These are phyloP conservation scores for Sebastes steindachneri DNA, from an alignment of 2,797 vertebrate genomes.

Conservation along the genomic window DNA sequence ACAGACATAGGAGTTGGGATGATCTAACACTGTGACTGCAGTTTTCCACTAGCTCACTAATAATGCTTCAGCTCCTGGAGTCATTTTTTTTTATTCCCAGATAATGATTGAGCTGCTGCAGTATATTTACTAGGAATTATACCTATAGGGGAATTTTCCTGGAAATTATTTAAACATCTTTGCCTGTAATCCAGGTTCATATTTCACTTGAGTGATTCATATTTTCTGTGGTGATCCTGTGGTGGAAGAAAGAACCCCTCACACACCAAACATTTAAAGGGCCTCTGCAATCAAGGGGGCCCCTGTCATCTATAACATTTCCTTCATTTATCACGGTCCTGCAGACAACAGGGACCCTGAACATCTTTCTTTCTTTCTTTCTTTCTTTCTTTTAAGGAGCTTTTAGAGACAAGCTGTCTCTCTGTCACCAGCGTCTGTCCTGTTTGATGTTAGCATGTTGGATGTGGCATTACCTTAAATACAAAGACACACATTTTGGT, in stretches of 20 bases:
- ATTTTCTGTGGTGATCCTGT: conserved; percentile 40
- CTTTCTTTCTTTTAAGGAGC: conserved; percentile 28
- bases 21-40: conserved; percentile 52
- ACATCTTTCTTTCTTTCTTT: conserved; percentile 8
- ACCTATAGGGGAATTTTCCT: neutral
- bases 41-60: conserved; percentile 68
- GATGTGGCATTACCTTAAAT: neutral
- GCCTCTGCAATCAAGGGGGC: conserved; percentile 40
- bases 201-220: conserved; percentile 34
- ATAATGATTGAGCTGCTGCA: conserved; percentile 14
- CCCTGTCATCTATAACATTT: conserved; percentile 50
- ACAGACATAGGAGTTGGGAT: conserved; percentile 27
- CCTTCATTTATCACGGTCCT: conserved; percentile 34
- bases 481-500: neutral
- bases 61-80: conserved; percentile 17
- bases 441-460: neutral
- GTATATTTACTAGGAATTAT: neutral
- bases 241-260: conserved; percentile 17
- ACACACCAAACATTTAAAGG: conserved; percentile 9
- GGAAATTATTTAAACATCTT: conserved; percentile 16
- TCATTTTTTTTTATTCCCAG: conserved; percentile 11
- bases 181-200: conserved; percentile 16
- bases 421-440: neutral
- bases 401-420: neutral
- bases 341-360: conserved; percentile 34